phyloP scores from a whole-genome alignment of 2,113 vertebrate genomes.

The Poeciliopsis turrubarensis region DNA sequence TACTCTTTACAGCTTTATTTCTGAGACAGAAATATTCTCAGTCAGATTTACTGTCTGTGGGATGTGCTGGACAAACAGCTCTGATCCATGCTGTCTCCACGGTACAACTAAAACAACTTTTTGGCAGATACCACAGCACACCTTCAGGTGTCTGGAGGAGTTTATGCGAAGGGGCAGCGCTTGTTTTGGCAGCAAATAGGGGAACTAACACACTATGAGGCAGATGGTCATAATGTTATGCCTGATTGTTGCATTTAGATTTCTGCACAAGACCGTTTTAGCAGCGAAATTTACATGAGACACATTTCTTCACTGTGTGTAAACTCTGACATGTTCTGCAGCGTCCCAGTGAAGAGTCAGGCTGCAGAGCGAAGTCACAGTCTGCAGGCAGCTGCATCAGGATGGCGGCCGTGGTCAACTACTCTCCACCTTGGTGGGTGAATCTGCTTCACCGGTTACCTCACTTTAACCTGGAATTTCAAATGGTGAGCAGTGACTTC shows the following conservation, averaged over 20 bases:
- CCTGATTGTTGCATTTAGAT: background rate
- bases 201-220: no score
- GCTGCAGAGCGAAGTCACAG: slow-evolving; percentile 27
- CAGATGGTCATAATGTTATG: background rate
- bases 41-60: no score
- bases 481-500: slow-evolving; percentile 88
- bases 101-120: background rate
- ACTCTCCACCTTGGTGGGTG: slow-evolving; percentile 95
- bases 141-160: background rate
- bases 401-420: slow-evolving; percentile 91
- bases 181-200: no score
- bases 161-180: no score
- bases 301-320: no score
- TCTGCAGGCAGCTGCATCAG: slow-evolving; percentile 30
- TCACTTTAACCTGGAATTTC: slow-evolving; percentile 90
- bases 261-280: background rate
- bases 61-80: no score
- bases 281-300: no score
- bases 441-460: slow-evolving; percentile 93
- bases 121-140: background rate
- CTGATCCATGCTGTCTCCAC: no score
- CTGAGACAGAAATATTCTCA: no score
- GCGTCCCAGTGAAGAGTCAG: slow-evolving; percentile 39
- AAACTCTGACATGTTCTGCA: slow-evolving; percentile 30
- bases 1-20: no score